A percentile compares a stretch with the other conserved stretches of the same genome.
Evolutionary conservation across 2,113 vertebrate genomes (phyloP).

Genomic region (Archocentrus centrarchus): DNA sequence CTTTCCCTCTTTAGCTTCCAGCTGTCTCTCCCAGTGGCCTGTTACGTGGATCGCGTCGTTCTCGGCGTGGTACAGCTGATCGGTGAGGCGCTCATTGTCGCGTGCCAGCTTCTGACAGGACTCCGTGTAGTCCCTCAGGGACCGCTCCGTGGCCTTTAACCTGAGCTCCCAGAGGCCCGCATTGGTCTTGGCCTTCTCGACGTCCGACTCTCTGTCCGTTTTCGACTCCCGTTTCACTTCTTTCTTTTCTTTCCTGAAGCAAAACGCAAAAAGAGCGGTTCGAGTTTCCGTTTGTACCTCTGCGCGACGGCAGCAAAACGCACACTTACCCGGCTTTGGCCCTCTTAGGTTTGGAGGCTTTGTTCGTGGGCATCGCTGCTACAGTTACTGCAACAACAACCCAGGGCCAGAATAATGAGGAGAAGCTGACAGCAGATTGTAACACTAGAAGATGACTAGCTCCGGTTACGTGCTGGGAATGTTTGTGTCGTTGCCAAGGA

Average conservation of each 20-base stretch:
- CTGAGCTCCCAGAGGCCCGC: conserved; percentile 85
- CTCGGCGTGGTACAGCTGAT: conserved; percentile 80
- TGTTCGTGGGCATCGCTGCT: conserved; percentile 77
- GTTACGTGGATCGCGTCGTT: conserved; percentile 78
- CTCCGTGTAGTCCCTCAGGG: conserved; percentile 79
- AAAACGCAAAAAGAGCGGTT: neutral
- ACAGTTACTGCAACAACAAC: neutral
- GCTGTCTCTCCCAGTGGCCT: conserved; percentile 74
- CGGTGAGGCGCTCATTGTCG: conserved; percentile 81
- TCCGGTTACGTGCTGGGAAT: neutral
- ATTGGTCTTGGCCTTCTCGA: conserved; percentile 81
- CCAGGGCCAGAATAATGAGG: neutral
- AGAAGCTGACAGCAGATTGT: neutral
- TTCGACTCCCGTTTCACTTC: conserved; percentile 70
- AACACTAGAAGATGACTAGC: neutral
- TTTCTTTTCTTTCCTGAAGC: conserved; percentile 76
- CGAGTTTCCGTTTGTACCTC: neutral
- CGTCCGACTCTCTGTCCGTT: conserved; percentile 72
- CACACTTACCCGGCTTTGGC: conserved; percentile 71
- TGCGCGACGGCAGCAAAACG: neutral
- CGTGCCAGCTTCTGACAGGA: conserved; percentile 74
- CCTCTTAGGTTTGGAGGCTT: conserved; percentile 74
- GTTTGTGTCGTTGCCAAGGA: conserved; percentile 56
- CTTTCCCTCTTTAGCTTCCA: conserved; percentile 81
- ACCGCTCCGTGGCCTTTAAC: conserved; percentile 79